Evolutionary conservation across 2,888 invertebrate genomes (phyloP).

Genomic region (Harpalus rufipes): DNA sequence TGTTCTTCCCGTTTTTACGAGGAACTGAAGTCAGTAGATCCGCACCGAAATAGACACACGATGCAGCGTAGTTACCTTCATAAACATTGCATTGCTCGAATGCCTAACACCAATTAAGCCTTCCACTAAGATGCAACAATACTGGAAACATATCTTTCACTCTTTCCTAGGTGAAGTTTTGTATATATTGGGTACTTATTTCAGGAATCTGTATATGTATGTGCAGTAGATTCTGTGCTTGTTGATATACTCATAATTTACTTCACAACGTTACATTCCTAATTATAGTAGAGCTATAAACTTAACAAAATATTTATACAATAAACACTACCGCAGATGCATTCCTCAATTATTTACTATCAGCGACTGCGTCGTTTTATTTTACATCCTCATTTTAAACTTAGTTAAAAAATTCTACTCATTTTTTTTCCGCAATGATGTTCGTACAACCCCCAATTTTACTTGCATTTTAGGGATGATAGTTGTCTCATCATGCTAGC

Average conservation of each 20-base stretch:
- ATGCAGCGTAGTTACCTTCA: not conserved
- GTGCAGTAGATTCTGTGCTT: conserved; percentile 14
- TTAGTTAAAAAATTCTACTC: too few species aligned
- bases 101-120: not conserved
- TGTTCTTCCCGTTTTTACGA: conserved; percentile 36
- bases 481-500: too few species aligned
- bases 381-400: not conserved
- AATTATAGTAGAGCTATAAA: conserved; percentile 31
- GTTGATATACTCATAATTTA: conserved; percentile 27
- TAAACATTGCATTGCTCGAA: conserved; percentile 17
- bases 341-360: conserved; percentile 13
- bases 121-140: not conserved
- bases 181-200: conserved; percentile 10
- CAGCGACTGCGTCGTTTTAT: not conserved
- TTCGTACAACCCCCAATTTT: too few species aligned
- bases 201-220: conserved; percentile 17
- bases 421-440: too few species aligned
- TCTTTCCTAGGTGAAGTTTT: not conserved
- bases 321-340: conserved; percentile 5
- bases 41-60: conserved; percentile 21
- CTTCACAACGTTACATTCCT: conserved; percentile 39
- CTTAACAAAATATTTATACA: conserved; percentile 36
- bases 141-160: not conserved
- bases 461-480: too few species aligned
- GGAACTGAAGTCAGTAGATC: conserved; percentile 15